phyloP scores from a whole-genome alignment of 1,140 invertebrate species.

The Plodia interpunctella region DNA sequence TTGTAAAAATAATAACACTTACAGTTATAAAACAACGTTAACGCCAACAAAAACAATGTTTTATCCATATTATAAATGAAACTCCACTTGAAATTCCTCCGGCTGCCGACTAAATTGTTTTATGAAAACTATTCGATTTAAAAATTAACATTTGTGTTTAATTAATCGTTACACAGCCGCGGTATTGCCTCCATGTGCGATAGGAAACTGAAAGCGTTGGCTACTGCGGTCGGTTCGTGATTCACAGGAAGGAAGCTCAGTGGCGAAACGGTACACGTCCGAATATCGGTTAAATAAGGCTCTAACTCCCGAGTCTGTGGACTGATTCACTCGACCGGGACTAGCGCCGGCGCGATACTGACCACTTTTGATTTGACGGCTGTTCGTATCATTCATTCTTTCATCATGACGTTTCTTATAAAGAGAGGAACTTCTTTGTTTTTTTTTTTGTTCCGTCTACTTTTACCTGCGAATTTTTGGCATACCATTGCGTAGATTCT shows the following conservation, averaged over 20 bases:
- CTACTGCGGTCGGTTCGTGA: constrained; percentile 48
- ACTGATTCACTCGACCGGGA: constrained; percentile 57
- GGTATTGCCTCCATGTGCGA: constrained; percentile 29
- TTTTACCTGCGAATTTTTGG: background rate
- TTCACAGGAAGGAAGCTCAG: constrained; percentile 65
- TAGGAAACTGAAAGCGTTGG: constrained; percentile 37
- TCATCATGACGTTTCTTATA: background rate
- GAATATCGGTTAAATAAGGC: constrained; percentile 46
- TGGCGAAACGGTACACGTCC: constrained; percentile 64
- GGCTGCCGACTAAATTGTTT: constrained; percentile 21
- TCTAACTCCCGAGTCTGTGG: constrained; percentile 32
- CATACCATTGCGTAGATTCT: too few relatives aligned
- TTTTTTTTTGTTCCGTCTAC: constrained; percentile 14
- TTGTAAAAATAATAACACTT: constrained; percentile 31
- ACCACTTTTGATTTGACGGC: constrained; percentile 47
- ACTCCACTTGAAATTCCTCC: constrained; percentile 26
- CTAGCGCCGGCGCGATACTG: constrained; percentile 60
- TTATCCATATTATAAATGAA: constrained; percentile 50
- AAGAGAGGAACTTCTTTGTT: constrained; percentile 22
- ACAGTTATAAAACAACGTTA: constrained; percentile 53
- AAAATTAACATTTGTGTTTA: constrained; percentile 11
- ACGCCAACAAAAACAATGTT: constrained; percentile 41
- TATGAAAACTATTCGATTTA: constrained; percentile 11
- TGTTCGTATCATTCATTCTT: background rate
- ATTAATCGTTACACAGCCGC: constrained; percentile 7